Evolutionary conservation across 2,797 vertebrate species (phyloP).

Genomic region (Phaenicophaeus curvirostris): DNA sequence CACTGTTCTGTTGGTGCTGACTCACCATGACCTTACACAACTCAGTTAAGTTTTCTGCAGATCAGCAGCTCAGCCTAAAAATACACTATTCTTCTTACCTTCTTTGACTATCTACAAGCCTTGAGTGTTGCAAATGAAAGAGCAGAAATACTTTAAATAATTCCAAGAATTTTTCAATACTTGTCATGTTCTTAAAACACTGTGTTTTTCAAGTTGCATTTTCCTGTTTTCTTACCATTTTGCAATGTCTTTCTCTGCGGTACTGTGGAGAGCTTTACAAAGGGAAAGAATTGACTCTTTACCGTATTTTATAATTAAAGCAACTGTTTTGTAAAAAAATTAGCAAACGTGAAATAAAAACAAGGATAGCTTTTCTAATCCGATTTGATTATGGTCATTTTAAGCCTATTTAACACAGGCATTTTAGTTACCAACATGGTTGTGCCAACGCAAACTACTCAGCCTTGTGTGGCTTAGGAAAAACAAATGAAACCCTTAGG

Average conservation of each 20-base stretch:
- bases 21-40: conserved; percentile 10
- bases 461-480: not conserved
- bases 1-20: conserved; percentile 40
- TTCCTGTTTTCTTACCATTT: not conserved
- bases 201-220: not conserved
- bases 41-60: not conserved
- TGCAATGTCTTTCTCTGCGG: not conserved
- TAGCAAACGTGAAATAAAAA: not conserved
- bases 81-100: not conserved
- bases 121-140: not conserved
- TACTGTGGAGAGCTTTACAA: not conserved
- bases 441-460: not conserved
- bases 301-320: not conserved
- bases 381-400: not conserved
- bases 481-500: not conserved
- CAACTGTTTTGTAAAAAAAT: not conserved
- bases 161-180: not conserved
- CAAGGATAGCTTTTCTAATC: not conserved
- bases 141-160: not conserved
- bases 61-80: conserved; percentile 18
- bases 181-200: not conserved
- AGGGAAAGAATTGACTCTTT: not conserved
- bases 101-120: not conserved
- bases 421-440: not conserved
- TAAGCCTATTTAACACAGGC: not conserved